phyloP scores from a whole-genome alignment of 2,888 invertebrate species.

The Drosophila hawaiiensis region DNA sequence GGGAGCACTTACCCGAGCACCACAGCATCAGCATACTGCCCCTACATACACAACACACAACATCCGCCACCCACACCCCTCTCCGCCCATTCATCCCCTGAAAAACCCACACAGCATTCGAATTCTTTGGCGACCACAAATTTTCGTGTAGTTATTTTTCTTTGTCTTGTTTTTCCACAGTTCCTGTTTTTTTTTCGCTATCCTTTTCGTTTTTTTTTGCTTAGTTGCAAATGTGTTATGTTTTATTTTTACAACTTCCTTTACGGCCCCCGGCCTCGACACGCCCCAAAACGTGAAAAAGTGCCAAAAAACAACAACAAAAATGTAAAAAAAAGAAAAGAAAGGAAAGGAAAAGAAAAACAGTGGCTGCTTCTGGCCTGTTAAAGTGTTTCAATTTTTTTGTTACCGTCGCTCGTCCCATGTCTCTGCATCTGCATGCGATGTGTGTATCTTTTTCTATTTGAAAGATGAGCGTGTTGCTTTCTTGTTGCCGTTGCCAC shows the following conservation, averaged over 20 bases:
- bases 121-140: conserved; percentile 76
- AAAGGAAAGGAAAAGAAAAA: conserved; percentile 16
- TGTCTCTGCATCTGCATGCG: conserved; percentile 65
- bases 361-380: conserved; percentile 55
- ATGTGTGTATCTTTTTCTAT: conserved; percentile 39
- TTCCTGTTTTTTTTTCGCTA: conserved; percentile 20
- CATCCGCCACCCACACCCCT: background rate
- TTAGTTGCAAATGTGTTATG: conserved; percentile 75
- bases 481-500: conserved; percentile 53
- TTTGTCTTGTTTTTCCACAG: conserved; percentile 33
- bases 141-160: conserved; percentile 79
- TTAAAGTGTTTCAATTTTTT: conserved; percentile 80
- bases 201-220: conserved; percentile 30
- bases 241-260: conserved; percentile 80
- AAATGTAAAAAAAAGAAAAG: conserved; percentile 2
- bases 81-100: background rate
- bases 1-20: conserved; percentile 46
- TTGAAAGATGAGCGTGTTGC: conserved; percentile 51
- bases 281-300: conserved; percentile 60
- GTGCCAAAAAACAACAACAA: conserved; percentile 65
- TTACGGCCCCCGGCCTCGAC: conserved; percentile 11
- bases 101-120: conserved; percentile 27
- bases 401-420: conserved; percentile 10
- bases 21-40: conserved; percentile 17
- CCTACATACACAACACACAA: background rate